Evolutionary conservation across 2,888 invertebrate genomes (phyloP), one percentile per base, ranked within the genome.

Genomic region (Drosophila prolongata): DNA sequence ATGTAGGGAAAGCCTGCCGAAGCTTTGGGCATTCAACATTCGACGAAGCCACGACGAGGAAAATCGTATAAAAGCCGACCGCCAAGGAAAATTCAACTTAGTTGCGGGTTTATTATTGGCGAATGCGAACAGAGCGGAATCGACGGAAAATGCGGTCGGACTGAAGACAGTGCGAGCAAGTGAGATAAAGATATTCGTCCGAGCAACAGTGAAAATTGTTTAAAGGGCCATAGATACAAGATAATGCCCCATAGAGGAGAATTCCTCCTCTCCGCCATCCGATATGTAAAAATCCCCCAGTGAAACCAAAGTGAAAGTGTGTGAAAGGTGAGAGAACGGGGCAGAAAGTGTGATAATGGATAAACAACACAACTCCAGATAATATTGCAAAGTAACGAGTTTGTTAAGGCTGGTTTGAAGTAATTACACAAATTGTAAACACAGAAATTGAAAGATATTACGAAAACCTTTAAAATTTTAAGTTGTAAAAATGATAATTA

Each of bases 81-180:
- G 67, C 57, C 35, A 58, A 65, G 72, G 75, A 78, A 85, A 81
- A 81, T 67, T 61, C 75, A 78, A 79, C 69, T 80, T 78, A 90
- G 90, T 90, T 86, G 80, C 89, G 85, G 83, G 76, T 80, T 78
- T 61, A 83, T 75, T 72, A 77, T 78, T 64, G 71, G 62, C 66
- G 68, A 75, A 69, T 54, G 75, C 61, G 37, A 54, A 66, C 50
- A 30, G 56, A 52, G 37, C 56, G 46, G 64, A 62, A 58, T 6
- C 42, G 49, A 24, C 42, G 43, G 38, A 68, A 59, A 71, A 67
- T 53, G 60, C 40, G 10, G 13, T 62, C 58, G 49, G 58, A 49
- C 57, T 59, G 68, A 60, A 71, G 54, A 24, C 52, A 46, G 37
- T 65, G 56, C 53, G 66, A 46, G 53, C 40, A 53, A 65, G 65